Base-by-base conservation (phyloP, 2,888 invertebrate genomes). In the Drepana falcataria region DNA sequence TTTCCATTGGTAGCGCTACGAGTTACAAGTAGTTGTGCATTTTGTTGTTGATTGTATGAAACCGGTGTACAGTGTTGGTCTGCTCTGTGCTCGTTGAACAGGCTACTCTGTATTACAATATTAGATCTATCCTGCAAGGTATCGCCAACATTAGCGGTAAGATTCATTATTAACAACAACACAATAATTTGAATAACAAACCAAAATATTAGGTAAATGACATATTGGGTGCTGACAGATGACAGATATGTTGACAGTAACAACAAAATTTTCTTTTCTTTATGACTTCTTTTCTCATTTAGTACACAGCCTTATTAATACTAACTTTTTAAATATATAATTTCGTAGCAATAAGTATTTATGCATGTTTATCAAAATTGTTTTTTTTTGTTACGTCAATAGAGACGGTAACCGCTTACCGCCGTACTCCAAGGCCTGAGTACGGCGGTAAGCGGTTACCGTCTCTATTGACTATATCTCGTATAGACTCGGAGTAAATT, bases 131-230 rank as follows among this genome's bases (percentile, higher is more conserved):
- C 9, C 9, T 44, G 44, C 44, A 9, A 44, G 3, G 44, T 44
- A 44, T 44, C 44, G 3, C 44, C 44, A 40, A 51, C 47, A 48
- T 47, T 37, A 35, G 35, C 41, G 37, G 59, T 61, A 51, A 56
- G 60, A 62, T 64, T 64, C 71, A 71, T 68, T 55, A 60, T 65
- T 65, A 55, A 61, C 55, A 51, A 55, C 61, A 73, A 44, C 49
- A 49, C 72, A 57, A 55, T 63, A 68, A 72, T 67, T 74, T 73
- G 68, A 21, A 57, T 53, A 48, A 51, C 51, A 53, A 48, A 52
- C 47, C 56, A 55, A 61, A 58, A 53, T 52, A 44, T 51, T 3
- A 40, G 2, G 9, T 41, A 40, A 48, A 33, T 48, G 48, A 48
- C 48, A 48, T 48, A 4, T 34, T 34, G 33, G 21, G 48, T 48